These are phyloP conservation scores for Melanostoma mellinum DNA, from an alignment of 2,888 invertebrate species.

Conservation along the genomic window DNA sequence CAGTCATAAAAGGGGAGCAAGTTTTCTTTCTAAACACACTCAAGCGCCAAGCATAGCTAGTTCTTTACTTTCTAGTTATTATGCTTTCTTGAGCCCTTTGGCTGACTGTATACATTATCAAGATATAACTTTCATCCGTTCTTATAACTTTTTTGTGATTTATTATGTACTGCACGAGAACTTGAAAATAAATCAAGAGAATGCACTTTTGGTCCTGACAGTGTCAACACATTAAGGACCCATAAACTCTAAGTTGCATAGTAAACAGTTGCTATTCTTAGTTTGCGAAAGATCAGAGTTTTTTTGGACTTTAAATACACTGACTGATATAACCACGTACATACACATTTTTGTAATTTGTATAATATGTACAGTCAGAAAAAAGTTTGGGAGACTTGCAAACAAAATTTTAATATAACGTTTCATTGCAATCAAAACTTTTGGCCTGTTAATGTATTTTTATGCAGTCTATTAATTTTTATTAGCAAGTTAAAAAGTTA, in stretches of 20 bases:
- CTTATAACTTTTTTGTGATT: conserved; percentile 63
- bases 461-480: too few species aligned
- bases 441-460: too few species aligned
- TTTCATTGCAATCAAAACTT: too few species aligned
- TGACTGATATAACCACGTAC: too few species aligned
- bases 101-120: conserved; percentile 17
- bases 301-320: conserved; percentile 9
- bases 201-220: conserved; percentile 71
- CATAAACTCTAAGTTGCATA: conserved; percentile 71
- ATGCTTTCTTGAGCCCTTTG: conserved; percentile 25
- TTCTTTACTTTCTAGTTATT: conserved; percentile 34
- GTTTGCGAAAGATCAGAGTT: conserved; percentile 43
- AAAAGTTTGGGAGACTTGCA: too few species aligned
- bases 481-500: too few species aligned
- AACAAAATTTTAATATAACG: too few species aligned
- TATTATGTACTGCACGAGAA: conserved; percentile 69
- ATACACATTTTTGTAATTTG: too few species aligned
- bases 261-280: conserved; percentile 55
- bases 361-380: background rate
- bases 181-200: conserved; percentile 70
- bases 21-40: conserved; percentile 66
- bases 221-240: conserved; percentile 72
- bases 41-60: conserved; percentile 32
- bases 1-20: conserved; percentile 51
- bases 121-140: conserved; percentile 65